These are phyloP conservation scores for Dicerorhinus sumatrensis DNA, from an alignment of 2,113 vertebrate species.

Conservation along the genomic window DNA sequence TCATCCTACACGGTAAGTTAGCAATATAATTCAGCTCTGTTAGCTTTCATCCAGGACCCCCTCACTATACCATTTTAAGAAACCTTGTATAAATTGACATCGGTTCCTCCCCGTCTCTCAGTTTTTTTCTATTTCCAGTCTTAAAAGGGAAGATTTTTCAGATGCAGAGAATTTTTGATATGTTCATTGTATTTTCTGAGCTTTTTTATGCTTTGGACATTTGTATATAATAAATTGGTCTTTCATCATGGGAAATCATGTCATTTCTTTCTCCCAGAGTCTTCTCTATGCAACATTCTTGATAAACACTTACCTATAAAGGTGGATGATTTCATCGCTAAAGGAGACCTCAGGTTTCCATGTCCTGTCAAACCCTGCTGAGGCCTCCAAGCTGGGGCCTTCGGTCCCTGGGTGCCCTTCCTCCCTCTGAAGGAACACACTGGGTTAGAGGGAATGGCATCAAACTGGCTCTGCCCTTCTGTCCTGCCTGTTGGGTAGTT, in stretches of 20 bases:
- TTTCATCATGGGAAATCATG: constrained; percentile 12
- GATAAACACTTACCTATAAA: not conserved
- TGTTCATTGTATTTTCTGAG: constrained; percentile 51
- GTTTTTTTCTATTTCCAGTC: not conserved
- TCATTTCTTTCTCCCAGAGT: not conserved
- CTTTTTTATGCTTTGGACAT: constrained; percentile 47
- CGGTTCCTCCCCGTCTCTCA: not conserved
- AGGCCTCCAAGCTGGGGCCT: not conserved
- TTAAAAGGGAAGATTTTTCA: constrained; percentile 48
- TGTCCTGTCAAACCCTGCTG: not conserved
- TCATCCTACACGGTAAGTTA: not conserved
- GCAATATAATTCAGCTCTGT: not conserved
- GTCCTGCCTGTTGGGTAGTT: not conserved
- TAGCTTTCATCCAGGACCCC: not conserved
- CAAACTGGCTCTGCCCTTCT: not conserved
- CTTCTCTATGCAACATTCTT: not conserved
- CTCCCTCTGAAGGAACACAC: not conserved
- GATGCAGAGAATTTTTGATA: not conserved
- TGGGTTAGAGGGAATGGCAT: not conserved
- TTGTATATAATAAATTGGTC: constrained; percentile 6
- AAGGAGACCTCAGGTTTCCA: not conserved
- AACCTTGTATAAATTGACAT: not conserved
- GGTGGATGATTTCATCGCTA: not conserved
- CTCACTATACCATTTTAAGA: constrained; percentile 39
- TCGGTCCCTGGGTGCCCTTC: not conserved